Conservation (phyloP, 2,797 vertebrate species). For the Acanthiza pusilla region DNA sequence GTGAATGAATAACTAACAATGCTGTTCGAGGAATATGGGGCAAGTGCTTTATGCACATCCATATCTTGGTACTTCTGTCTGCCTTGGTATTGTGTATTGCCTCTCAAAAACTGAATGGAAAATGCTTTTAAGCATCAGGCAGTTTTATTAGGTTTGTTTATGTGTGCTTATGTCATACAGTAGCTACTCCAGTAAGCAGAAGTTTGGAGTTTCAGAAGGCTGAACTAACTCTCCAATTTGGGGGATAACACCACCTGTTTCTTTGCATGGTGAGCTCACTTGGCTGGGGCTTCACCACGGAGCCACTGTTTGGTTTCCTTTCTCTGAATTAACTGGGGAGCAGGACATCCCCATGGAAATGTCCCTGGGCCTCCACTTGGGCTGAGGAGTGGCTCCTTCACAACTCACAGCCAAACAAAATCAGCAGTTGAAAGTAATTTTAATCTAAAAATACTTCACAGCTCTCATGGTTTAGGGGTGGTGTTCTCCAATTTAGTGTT, state of each 20-base stretch:
- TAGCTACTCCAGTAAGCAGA: neutral
- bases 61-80: neutral
- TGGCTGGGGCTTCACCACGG: fast-evolving
- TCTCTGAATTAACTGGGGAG: neutral
- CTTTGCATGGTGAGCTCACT: neutral
- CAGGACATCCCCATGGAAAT: neutral
- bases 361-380: fast-evolving
- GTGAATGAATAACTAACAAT: neutral
- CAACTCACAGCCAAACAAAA: neutral
- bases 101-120: neutral
- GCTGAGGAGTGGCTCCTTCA: neutral
- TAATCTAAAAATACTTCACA: neutral
- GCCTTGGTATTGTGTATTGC: neutral
- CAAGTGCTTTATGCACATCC: neutral
- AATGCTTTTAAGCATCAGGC: neutral
- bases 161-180: neutral
- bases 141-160: neutral
- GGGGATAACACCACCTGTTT: neutral
- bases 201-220: neutral
- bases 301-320: neutral
- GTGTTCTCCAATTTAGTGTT: neutral
- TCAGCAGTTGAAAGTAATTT: neutral
- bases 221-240: neutral
- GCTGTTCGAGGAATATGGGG: neutral
- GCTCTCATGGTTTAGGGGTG: fast-evolving